These are phyloP conservation scores for Drosophila sp. DNA, from an alignment of 1,140 invertebrate species.

Conservation along the genomic window DNA sequence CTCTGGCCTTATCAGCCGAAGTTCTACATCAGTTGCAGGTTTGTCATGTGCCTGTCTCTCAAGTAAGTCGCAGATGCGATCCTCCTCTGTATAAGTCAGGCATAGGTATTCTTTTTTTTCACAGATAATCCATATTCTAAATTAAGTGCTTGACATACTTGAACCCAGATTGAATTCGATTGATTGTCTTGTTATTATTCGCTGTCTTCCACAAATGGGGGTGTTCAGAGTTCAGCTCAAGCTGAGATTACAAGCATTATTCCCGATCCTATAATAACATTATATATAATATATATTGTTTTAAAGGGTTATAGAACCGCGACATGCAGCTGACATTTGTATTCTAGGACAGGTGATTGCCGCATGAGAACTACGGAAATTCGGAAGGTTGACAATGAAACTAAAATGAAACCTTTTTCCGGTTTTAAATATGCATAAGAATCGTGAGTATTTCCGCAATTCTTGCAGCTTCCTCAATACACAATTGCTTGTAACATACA, in stretches of 20 bases:
- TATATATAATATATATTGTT: neutral
- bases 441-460: neutral
- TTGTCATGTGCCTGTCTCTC: constrained; percentile 11
- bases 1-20: constrained; percentile 57
- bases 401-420: constrained; percentile 21
- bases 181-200: constrained; percentile 40
- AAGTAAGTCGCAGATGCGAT: constrained; percentile 24
- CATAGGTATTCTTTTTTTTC: constrained; percentile 1
- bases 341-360: neutral
- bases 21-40: constrained; percentile 3
- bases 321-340: constrained; percentile 13
- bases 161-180: constrained; percentile 57
- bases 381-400: constrained; percentile 23
- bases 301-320: constrained; percentile 11
- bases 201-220: constrained; percentile 10
- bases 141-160: constrained; percentile 44
- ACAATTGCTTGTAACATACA: neutral
- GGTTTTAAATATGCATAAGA: neutral
- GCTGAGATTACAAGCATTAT: constrained; percentile 16
- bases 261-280: neutral
- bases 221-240: constrained; percentile 45
- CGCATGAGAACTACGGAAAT: constrained; percentile 7
- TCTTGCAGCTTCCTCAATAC: neutral
- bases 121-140: constrained; percentile 48
- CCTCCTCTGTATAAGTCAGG: neutral